phyloP scores from a whole-genome alignment of 2,113 vertebrate species.

The Pholis gunnellus region DNA sequence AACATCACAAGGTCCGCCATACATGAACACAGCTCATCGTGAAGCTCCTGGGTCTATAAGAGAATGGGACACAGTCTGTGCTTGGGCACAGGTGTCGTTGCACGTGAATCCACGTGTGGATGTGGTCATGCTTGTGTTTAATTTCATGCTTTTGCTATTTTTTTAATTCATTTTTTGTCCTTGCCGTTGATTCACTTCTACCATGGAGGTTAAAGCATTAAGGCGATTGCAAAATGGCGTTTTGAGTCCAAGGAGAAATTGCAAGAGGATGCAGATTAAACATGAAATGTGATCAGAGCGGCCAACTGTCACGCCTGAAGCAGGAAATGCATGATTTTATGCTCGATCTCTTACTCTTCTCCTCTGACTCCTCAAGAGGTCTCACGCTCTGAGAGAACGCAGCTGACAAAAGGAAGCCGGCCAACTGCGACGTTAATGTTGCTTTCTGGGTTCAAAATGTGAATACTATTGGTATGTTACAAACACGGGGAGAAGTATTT shows the following conservation, averaged over 20 bases:
- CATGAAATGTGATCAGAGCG: conserved; percentile 44
- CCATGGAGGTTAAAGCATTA: neutral
- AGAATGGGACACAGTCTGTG: conserved; percentile 34
- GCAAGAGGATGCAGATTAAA: conserved; percentile 48
- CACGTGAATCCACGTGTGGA: conserved; percentile 40
- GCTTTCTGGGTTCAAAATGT: neutral
- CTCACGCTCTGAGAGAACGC: conserved; percentile 20
- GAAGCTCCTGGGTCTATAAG: conserved; percentile 44
- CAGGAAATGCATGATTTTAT: conserved; percentile 47
- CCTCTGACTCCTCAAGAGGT: conserved; percentile 22
- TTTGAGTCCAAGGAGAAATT: conserved; percentile 22
- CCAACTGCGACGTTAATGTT: neutral
- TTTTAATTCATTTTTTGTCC: neutral
- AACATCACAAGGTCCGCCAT: conserved; percentile 37
- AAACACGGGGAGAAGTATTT: neutral
- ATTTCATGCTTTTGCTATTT: conserved; percentile 34
- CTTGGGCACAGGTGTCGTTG: conserved; percentile 53
- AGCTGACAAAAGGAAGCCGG: conserved; percentile 27
- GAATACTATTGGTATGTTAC: neutral
- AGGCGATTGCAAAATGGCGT: neutral
- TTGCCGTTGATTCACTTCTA: conserved; percentile 1
- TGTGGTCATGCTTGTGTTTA: conserved; percentile 21
- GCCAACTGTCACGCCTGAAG: conserved; percentile 60
- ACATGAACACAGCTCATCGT: conserved; percentile 21
- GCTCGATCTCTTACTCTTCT: conserved; percentile 47